Percentiles rank a stretch among this genome's conserved stretches.
phyloP scores from a whole-genome alignment of 2,888 invertebrate genomes.

The Linyphia triangularis region DNA sequence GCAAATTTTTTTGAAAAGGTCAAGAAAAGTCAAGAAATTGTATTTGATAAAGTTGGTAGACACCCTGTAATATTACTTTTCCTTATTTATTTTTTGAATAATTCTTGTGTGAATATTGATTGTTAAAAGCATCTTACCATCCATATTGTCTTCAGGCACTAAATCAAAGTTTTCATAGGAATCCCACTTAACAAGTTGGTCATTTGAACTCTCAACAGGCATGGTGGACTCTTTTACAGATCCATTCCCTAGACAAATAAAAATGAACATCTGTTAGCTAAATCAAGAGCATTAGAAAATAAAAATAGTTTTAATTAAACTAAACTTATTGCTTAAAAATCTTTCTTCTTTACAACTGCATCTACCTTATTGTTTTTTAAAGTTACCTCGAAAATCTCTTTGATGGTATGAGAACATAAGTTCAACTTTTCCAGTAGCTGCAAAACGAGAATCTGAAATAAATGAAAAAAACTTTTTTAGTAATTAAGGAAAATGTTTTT shows the following conservation, averaged over 20 bases:
- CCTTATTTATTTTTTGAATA: too few relatives aligned
- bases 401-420: slow-evolving; percentile 87
- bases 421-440: slow-evolving; percentile 90
- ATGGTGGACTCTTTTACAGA: slow-evolving; percentile 78
- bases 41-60: too few relatives aligned
- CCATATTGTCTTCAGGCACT: slow-evolving; percentile 76
- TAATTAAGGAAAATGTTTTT: background rate
- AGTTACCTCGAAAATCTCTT: slow-evolving; percentile 74
- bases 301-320: background rate
- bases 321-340: too few relatives aligned
- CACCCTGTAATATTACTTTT: too few relatives aligned
- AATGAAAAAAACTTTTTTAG: too few relatives aligned
- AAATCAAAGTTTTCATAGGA: slow-evolving; percentile 85
- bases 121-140: too few relatives aligned
- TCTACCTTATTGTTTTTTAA: background rate
- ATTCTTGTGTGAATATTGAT: too few relatives aligned
- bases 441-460: slow-evolving; percentile 87
- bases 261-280: background rate
- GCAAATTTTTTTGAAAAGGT: too few relatives aligned
- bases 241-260: slow-evolving; percentile 69
- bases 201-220: slow-evolving; percentile 81
- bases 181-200: slow-evolving; percentile 88
- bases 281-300: background rate
- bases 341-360: background rate
- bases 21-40: too few relatives aligned